Conservation (phyloP, 1,140 invertebrate species). For the Delia radicum region DNA sequence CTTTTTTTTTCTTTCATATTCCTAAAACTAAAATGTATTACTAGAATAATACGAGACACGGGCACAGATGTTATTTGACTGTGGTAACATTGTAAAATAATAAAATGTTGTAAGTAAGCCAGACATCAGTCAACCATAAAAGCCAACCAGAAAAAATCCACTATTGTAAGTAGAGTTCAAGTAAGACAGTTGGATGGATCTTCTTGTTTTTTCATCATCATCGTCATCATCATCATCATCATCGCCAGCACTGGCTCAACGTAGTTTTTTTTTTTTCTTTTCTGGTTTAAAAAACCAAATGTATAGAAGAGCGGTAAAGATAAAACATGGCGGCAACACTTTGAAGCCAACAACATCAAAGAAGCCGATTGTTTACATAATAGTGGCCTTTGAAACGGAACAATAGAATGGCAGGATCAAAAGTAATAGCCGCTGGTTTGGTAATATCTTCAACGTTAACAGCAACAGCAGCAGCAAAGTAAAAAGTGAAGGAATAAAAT, state of each 20-base stretch:
- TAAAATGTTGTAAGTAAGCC: neutral
- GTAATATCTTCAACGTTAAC: conserved; percentile 38
- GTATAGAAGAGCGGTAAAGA: conserved; percentile 39
- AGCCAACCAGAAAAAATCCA: neutral
- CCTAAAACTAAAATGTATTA: neutral
- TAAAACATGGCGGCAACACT: conserved; percentile 52
- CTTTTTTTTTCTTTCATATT: no score
- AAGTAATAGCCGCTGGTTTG: conserved; percentile 48
- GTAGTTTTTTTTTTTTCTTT: neutral
- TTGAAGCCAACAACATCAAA: conserved; percentile 56
- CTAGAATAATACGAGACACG: conserved; percentile 11
- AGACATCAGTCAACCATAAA: neutral
- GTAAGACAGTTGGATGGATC: neutral
- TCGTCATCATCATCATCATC: neutral
- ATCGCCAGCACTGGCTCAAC: neutral
- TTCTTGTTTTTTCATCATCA: neutral
- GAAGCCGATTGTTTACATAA: conserved; percentile 57
- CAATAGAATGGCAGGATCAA: conserved; percentile 58
- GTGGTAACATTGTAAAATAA: neutral
- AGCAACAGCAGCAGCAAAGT: conserved; percentile 26
- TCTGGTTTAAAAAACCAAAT: neutral
- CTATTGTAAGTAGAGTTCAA: neutral
- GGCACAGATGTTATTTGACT: conserved; percentile 16
- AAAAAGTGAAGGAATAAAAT: conserved; percentile 26
- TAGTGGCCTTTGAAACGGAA: conserved; percentile 58